Percentiles rank a stretch among this genome's conserved stretches.
phyloP scores from a whole-genome alignment of 2,113 vertebrate genomes.

The Neodontobutis hainanensis region DNA sequence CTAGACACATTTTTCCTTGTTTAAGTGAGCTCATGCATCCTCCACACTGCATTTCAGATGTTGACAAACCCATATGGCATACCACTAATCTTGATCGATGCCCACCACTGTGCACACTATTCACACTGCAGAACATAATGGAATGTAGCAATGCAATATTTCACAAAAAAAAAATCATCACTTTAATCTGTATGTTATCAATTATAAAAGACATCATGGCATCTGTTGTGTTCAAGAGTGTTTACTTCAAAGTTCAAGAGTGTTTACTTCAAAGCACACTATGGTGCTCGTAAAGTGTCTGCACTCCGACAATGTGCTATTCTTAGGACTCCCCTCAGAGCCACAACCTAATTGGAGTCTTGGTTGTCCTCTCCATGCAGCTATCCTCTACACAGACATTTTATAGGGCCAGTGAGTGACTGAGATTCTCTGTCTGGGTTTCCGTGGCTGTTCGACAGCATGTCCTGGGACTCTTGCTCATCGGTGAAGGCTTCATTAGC shows the following conservation, averaged over 20 bases:
- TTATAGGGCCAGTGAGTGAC: constrained; percentile 52
- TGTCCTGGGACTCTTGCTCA: constrained; percentile 71
- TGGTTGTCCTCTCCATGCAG: constrained; percentile 43
- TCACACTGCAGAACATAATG: constrained; percentile 48
- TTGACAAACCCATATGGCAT: constrained; percentile 60
- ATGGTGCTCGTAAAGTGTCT: constrained; percentile 45
- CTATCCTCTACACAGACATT: constrained; percentile 43
- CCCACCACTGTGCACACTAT: constrained; percentile 36
- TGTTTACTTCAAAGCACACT: constrained; percentile 49
- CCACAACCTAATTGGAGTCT: constrained; percentile 64
- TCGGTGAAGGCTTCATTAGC: constrained; percentile 82
- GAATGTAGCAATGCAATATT: constrained; percentile 50
- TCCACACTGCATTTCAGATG: constrained; percentile 42
- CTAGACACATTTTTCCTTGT: constrained; percentile 43
- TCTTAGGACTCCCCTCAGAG: constrained; percentile 65
- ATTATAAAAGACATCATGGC: constrained; percentile 35
- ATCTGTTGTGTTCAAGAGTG: constrained; percentile 16
- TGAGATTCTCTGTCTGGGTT: constrained; percentile 46
- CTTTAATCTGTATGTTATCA: constrained; percentile 44
- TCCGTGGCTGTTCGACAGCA: constrained; percentile 56
- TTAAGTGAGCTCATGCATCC: constrained; percentile 38
- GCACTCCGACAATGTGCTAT: constrained; percentile 44
- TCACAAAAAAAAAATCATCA: constrained; percentile 40
- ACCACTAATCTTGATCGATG: constrained; percentile 65
- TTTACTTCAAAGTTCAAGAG: constrained; percentile 10